phyloP scores from a whole-genome alignment of 2,113 vertebrate genomes.

The Smithornis capensis region DNA sequence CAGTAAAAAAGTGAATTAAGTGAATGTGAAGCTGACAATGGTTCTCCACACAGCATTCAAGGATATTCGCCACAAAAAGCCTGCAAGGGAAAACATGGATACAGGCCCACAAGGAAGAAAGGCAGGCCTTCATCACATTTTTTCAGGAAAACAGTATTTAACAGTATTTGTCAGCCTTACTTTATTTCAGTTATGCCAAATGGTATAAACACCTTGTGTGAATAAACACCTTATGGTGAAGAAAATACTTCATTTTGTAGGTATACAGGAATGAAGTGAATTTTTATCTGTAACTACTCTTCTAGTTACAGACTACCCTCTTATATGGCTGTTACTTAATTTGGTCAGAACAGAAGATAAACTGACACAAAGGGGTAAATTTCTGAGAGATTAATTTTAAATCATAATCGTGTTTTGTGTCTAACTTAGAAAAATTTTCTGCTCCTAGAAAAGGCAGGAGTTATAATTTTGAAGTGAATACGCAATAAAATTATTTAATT shows the following conservation, averaged over 20 bases:
- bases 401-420: not conserved
- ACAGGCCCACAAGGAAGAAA: not conserved
- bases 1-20: not conserved
- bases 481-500: not conserved
- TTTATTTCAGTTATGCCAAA: not conserved
- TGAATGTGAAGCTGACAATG: not conserved
- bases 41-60: not conserved
- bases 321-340: not conserved
- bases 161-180: not conserved
- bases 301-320: not conserved
- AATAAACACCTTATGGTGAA: not conserved
- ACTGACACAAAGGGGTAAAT: not conserved
- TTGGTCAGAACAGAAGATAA: not conserved
- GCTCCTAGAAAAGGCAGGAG: not conserved
- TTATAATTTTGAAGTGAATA: not conserved
- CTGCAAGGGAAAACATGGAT: not conserved
- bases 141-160: not conserved
- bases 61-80: not conserved
- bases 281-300: not conserved
- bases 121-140: not conserved
- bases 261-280: not conserved
- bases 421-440: not conserved
- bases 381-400: not conserved
- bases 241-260: not conserved
- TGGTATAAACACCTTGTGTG: no score